Evolutionary conservation across 1,140 invertebrate genomes (phyloP).

Genomic region (Sminthurinus signatus): DNA sequence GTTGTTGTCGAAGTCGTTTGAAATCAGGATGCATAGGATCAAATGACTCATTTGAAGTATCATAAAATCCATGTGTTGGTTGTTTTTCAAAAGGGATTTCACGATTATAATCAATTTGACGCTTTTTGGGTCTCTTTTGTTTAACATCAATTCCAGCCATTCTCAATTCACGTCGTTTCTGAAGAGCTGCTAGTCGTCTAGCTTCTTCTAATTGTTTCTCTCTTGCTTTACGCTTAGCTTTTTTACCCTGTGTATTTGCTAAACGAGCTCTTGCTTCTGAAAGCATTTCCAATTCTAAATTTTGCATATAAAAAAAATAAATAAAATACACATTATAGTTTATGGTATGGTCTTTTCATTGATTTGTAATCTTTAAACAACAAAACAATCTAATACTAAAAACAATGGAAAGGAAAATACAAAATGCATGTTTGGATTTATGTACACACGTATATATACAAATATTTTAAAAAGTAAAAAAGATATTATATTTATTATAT

Average conservation of each 20-base stretch:
- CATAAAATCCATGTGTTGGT: constrained; percentile 86
- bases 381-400: neutral
- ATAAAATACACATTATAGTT: neutral
- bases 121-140: constrained; percentile 65
- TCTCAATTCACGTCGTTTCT: constrained; percentile 90
- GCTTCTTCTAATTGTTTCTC: constrained; percentile 99
- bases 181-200: constrained; percentile 85
- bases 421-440: too few species aligned
- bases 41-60: constrained; percentile 80
- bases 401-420: too few species aligned
- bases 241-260: constrained; percentile 99
- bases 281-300: constrained; percentile 95
- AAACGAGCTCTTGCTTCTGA: constrained; percentile 95
- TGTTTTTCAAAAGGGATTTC: constrained; percentile 97
- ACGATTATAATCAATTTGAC: constrained; percentile 93
- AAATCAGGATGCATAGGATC: constrained; percentile 87
- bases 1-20: constrained; percentile 78
- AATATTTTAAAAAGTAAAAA: too few species aligned
- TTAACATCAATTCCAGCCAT: constrained; percentile 91
- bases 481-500: neutral
- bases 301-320: too few species aligned
- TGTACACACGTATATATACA: too few species aligned
- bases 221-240: constrained; percentile 96
- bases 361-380: neutral
- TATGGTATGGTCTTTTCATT: neutral